These are phyloP conservation scores for Trissolcus brochymenae DNA, from an alignment of 2,888 invertebrate genomes.

Conservation along the genomic window DNA sequence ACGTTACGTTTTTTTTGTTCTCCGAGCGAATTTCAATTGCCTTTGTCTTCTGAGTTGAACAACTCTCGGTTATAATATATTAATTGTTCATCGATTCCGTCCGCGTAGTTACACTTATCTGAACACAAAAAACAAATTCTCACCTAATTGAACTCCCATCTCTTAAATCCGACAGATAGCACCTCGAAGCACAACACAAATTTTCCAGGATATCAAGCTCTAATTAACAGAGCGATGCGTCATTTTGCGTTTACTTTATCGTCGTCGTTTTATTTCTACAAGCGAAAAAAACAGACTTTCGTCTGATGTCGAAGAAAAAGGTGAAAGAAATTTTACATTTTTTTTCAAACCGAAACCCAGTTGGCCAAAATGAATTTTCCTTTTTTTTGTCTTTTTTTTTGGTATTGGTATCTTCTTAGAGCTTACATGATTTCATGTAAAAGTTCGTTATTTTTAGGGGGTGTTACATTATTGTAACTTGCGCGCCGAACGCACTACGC, in stretches of 20 bases:
- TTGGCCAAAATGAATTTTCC: background rate
- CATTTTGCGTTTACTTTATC: slow-evolving; percentile 5
- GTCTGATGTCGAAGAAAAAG: background rate
- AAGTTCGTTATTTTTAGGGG: background rate
- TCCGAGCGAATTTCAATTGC: background rate
- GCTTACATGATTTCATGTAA: slow-evolving; percentile 5
- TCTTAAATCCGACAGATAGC: slow-evolving; percentile 25
- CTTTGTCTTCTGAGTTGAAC: slow-evolving; percentile 20
- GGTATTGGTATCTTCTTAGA: background rate
- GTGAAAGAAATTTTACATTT: no score
- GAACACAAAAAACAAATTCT: slow-evolving; percentile 18
- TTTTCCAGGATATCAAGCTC: slow-evolving; percentile 11
- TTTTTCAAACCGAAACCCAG: background rate
- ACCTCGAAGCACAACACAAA: slow-evolving; percentile 30
- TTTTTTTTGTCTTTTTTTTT: slow-evolving; percentile 8
- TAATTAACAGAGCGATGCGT: background rate
- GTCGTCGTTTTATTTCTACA: slow-evolving; percentile 16
- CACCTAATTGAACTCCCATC: slow-evolving; percentile 43
- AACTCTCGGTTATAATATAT: slow-evolving; percentile 31
- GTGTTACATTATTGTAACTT: slow-evolving; percentile 46
- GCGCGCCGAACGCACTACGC: slow-evolving; percentile 51
- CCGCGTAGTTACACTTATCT: slow-evolving; percentile 20
- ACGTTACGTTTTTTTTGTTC: background rate
- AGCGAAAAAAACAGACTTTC: background rate
- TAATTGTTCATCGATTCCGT: slow-evolving; percentile 37